Conservation (phyloP, 2,113 vertebrate species). For the Odontophorus gujanensis region DNA sequence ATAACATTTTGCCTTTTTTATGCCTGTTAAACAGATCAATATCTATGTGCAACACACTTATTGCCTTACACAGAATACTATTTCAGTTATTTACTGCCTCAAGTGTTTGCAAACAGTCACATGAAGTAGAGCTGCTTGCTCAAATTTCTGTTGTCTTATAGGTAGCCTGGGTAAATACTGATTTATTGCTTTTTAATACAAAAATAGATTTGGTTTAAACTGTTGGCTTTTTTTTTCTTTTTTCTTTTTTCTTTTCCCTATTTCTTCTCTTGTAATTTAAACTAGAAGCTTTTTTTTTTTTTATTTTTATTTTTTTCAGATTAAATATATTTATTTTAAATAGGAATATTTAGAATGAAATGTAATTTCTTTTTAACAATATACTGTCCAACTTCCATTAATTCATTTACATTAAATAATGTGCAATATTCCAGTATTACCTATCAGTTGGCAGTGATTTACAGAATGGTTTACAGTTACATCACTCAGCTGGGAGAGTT, state of each 20-base stretch:
- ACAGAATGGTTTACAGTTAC: not conserved
- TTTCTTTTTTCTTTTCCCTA: not conserved
- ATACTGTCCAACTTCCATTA: not conserved
- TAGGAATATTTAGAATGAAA: not conserved
- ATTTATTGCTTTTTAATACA: not conserved
- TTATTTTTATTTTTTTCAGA: not conserved
- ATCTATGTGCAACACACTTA: not conserved
- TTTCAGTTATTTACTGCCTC: not conserved
- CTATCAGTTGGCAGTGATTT: not conserved
- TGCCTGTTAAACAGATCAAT: not conserved
- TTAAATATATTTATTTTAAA: not conserved
- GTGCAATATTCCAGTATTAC: not conserved
- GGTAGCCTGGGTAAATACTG: not conserved
- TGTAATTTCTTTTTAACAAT: not conserved
- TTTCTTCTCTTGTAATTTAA: not conserved
- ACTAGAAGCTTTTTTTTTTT: not conserved
- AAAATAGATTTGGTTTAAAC: not conserved
- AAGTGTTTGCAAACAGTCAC: not conserved
- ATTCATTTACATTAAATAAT: not conserved
- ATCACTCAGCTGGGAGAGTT: not conserved
- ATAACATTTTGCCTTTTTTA: not conserved
- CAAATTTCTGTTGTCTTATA: not conserved
- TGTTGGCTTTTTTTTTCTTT: not conserved
- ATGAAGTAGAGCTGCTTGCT: not conserved
- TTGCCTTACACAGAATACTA: not conserved